Base-by-base conservation (phyloP, 2,797 vertebrate genomes). In the Loris lydekkerianus region DNA sequence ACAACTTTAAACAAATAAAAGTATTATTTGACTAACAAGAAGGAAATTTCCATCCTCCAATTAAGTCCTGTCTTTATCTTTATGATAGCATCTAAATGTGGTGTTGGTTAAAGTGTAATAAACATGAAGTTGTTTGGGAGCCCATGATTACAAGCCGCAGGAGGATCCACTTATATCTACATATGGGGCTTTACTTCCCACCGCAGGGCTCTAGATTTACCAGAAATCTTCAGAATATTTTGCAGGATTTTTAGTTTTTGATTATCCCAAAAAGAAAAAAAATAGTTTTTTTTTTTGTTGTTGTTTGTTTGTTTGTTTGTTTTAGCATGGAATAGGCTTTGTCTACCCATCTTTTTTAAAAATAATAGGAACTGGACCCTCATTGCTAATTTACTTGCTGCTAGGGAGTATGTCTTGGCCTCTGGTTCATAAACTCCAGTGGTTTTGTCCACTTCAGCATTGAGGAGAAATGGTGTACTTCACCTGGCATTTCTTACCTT, bases 121-220 rank as follows among this genome's bases (percentile, higher is more conserved):
- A 97, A 94, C 56, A 72, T 34, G 83, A 53, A 86, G 43, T 93
- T 93, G 67, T 93, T 92, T 96, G 92, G 89, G 49, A 95, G 90
- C 56, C 90, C 2, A 14, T 95, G 93, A 91, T 49, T 69, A 29
- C 81, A 76, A 93, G 89, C 87, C 56, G 9, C 69, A 95, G 40
- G 56, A 53, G 97, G 94, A 96, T 46, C 94, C 90, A 97, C 75
- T 90, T 85, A 20, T 91, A 77, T 97, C 97, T 92, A 86, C 67
- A 89, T 91, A 58, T 40, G 46, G 58, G 81, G n/a, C 60, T 94
- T 96, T 34, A 49, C 63, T 90, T 56, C 80, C 67, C 65, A 73
- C n/a, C 88, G 77, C n/a, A 67, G 82, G 65, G 29, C 34, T 91
- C 18, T 4, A 58, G 49, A 60, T 92, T 98, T 93, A 97, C 87